Evolutionary conservation across 2,797 vertebrate genomes (phyloP), one percentile per base, ranked within the genome.

Genomic region (Rhinophrynus dorsalis): DNA sequence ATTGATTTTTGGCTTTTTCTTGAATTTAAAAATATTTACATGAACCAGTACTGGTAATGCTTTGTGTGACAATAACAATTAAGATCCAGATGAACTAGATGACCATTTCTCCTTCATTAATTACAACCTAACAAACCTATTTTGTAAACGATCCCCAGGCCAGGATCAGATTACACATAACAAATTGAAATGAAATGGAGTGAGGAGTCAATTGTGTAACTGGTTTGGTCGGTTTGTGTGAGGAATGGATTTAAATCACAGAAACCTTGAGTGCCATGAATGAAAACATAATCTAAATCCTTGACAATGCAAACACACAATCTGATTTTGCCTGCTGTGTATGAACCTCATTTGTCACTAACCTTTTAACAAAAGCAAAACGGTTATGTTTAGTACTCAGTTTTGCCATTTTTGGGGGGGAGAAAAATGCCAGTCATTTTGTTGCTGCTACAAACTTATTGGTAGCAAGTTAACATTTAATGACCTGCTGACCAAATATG

Each of bases 141-240:
- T 44, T 15, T 17, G 7, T 35, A 51, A 35, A 40, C 69, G 64
- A 51, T 64, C 4, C 12, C 27, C 27, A 68, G 72, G 40, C 29
- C 42, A 74, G 67, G 62, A 67, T 60, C 62, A 75, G 20, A 64
- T 75, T 52, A 70, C 57, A 59, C 17, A 10, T 13, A 57, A 51
- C 52, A 66, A 69, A 62, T 59, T 68, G 66, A 69, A 78, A 76
- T 35, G 30, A 72, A 73, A n/a, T 54, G 69, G 75, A 55, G 61
- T 60, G 35, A 69, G 59, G 50, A 63, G 40, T 18, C 20, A 32
- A 69, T 55, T 38, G n/a, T 57, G 50, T 1, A 20, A 12, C 26
- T 56, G 17, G 38, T 38, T 15, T 12, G 6, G 60, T 21, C 50
- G 33, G 27, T 23, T 44, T 15, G n/a, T 18, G 33, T 63, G 54